Evolutionary conservation across 1,140 invertebrate genomes (phyloP).

Genomic region (Macrobrachium nipponense): DNA sequence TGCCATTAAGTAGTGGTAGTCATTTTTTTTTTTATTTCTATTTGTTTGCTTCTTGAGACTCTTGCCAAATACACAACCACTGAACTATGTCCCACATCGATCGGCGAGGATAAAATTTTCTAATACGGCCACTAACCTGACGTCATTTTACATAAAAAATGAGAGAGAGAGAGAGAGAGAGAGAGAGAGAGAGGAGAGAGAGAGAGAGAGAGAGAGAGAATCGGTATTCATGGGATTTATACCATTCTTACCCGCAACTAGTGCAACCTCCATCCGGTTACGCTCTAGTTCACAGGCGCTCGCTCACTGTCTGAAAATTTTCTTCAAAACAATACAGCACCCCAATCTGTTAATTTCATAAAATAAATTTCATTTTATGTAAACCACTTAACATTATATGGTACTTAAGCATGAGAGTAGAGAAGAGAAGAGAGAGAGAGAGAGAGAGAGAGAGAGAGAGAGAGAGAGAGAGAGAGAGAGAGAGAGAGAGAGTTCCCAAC

Average conservation of each 20-base stretch:
- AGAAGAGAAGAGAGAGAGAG: background rate
- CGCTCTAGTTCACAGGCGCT: constrained; percentile 19
- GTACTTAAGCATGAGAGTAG: background rate
- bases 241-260: constrained; percentile 1
- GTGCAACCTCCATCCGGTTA: constrained; percentile 2
- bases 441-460: background rate
- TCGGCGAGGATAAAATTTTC: too few species aligned
- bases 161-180: constrained; percentile 13
- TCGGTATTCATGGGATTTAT: background rate
- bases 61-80: too few species aligned
- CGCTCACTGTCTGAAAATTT: background rate
- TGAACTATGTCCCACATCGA: too few species aligned
- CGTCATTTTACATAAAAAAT: too few species aligned
- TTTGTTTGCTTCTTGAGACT: too few species aligned
- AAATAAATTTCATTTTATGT: too few species aligned
- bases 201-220: background rate
- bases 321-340: background rate
- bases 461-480: background rate
- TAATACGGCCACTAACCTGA: too few species aligned
- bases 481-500: background rate
- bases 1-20: too few species aligned
- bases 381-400: too few species aligned
- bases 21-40: too few species aligned
- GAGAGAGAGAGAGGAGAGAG: background rate
- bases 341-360: too few species aligned